Evolutionary conservation across 2,113 vertebrate species (phyloP).

Genomic region (Sinocyclocheilus grahami): DNA sequence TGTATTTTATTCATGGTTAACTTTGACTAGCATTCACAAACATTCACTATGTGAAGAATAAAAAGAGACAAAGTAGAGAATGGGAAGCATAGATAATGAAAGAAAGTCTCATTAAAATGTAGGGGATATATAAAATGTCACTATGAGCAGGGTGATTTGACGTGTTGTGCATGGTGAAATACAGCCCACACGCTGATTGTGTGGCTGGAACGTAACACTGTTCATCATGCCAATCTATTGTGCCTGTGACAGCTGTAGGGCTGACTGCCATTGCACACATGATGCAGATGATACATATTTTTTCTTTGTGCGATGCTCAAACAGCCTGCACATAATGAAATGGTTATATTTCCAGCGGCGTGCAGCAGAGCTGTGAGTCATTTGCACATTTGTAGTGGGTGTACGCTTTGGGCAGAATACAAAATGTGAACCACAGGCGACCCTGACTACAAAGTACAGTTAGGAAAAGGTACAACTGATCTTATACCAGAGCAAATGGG

Average conservation of each 20-base stretch:
- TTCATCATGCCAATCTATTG: conserved; percentile 36
- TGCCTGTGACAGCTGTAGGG: conserved; percentile 32
- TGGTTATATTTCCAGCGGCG: neutral
- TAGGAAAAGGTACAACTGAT: neutral
- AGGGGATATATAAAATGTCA: neutral
- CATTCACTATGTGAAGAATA: neutral
- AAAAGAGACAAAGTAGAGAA: neutral
- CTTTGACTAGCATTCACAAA: neutral
- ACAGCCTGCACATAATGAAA: neutral
- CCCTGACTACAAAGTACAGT: conserved; percentile 11
- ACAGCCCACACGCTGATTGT: conserved; percentile 32
- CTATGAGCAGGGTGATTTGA: conserved; percentile 6
- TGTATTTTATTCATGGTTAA: neutral
- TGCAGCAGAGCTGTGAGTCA: conserved; percentile 5
- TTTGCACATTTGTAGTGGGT: conserved; percentile 15
- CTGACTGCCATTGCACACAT: conserved; percentile 4
- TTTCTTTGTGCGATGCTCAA: too few species aligned
- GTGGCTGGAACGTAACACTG: conserved; percentile 9
- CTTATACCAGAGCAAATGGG: neutral
- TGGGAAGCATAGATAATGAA: neutral
- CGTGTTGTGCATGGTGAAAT: neutral
- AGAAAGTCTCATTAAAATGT: conserved; percentile 26
- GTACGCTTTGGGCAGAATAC: neutral
- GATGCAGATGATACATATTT: conserved; percentile 16
- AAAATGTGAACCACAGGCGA: conserved; percentile 1